phyloP scores from a whole-genome alignment of 2,797 vertebrate species.

The Chromis chromis region DNA sequence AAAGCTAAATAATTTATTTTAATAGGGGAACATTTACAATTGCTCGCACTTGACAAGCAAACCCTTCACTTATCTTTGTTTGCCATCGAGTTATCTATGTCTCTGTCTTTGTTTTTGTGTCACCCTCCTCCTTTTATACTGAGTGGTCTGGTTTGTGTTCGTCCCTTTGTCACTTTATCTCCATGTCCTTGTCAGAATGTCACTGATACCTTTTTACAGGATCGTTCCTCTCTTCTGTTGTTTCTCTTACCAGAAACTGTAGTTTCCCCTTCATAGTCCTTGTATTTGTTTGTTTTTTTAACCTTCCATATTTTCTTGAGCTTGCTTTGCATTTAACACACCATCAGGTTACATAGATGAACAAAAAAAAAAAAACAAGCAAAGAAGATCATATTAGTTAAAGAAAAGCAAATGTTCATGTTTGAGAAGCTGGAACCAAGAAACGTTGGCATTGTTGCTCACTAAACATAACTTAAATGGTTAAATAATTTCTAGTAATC shows the following conservation, averaged over 20 bases:
- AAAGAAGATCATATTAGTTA: too few species aligned
- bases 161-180: constrained; percentile 66
- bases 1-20: neutral
- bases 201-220: constrained; percentile 45
- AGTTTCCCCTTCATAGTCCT: constrained; percentile 30
- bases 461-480: neutral
- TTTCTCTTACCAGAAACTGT: constrained; percentile 4
- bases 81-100: constrained; percentile 55
- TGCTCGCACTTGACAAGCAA: constrained; percentile 30
- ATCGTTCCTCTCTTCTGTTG: constrained; percentile 39
- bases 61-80: constrained; percentile 58
- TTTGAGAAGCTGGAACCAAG: neutral
- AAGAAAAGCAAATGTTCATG: neutral
- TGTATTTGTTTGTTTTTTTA: constrained; percentile 20
- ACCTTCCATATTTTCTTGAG: constrained; percentile 13
- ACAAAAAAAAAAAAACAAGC: neutral
- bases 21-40: constrained; percentile 6
- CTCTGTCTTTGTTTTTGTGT: constrained; percentile 57
- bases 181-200: constrained; percentile 65
- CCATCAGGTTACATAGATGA: constrained; percentile 32
- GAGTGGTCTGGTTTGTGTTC: constrained; percentile 47
- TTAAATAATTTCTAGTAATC: neutral
- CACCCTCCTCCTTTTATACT: constrained; percentile 38
- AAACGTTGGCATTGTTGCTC: neutral
- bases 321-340: neutral